Percentiles rank a stretch among this genome's conserved stretches.
Evolutionary conservation across 2,113 vertebrate species (phyloP).

Genomic region (Lipophrys pholis): DNA sequence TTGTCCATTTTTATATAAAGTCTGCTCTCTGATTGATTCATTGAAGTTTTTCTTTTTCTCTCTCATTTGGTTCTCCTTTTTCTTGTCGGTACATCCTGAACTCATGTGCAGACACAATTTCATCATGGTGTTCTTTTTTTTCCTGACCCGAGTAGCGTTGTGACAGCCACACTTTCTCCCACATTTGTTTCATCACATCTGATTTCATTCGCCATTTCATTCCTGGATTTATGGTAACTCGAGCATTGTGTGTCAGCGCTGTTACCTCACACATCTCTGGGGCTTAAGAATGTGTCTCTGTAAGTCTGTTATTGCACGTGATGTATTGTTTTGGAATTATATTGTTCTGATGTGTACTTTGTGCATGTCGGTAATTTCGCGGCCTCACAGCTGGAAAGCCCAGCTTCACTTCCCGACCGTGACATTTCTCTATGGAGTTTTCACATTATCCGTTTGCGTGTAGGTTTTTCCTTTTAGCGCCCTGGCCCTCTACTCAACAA

Average conservation of each 20-base stretch:
- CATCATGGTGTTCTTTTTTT: background rate
- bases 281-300: background rate
- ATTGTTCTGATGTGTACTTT: too few relatives aligned
- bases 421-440: too few relatives aligned
- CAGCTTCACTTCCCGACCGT: too few relatives aligned
- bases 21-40: background rate
- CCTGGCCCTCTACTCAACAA: too few relatives aligned
- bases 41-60: too few relatives aligned
- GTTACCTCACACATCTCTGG: background rate
- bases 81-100: background rate
- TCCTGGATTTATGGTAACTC: slow-evolving; percentile 10
- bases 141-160: background rate
- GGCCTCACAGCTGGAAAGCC: too few relatives aligned
- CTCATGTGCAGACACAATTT: background rate
- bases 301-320: background rate
- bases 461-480: too few relatives aligned
- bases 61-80: background rate
- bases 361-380: too few relatives aligned
- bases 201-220: slow-evolving; percentile 21
- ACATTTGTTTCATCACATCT: slow-evolving; percentile 21
- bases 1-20: too few relatives aligned
- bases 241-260: slow-evolving; percentile 1
- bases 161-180: background rate
- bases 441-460: too few relatives aligned
- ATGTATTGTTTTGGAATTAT: slow-evolving; percentile 9